Conservation (phyloP, 2,113 vertebrate genomes). For the Gavia stellata region DNA sequence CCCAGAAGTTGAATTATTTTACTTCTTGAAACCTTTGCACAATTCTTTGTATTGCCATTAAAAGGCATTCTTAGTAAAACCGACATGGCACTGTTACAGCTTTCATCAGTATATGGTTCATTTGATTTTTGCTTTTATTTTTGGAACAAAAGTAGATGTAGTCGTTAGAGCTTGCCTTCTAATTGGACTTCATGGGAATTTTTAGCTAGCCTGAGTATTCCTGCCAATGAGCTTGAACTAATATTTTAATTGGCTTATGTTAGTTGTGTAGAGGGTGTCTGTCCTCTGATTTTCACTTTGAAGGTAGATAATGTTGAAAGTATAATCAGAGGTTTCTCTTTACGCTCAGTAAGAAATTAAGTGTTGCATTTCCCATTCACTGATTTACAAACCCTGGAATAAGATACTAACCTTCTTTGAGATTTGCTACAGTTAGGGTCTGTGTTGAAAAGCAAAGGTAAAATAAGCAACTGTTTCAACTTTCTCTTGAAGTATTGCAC, state of each 20-base stretch:
- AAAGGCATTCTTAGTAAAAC: not conserved
- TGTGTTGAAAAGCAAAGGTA: not conserved
- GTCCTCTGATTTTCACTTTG: not conserved
- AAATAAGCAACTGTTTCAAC: not conserved
- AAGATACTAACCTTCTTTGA: not conserved
- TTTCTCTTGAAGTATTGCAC: not conserved
- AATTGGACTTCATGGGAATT: not conserved
- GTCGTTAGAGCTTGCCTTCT: constrained; percentile 12
- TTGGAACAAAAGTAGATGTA: constrained; percentile 63
- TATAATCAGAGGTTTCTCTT: not conserved
- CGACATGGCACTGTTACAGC: not conserved
- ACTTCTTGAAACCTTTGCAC: not conserved
- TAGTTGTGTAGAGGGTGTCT: not conserved
- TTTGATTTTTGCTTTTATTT: constrained; percentile 38
- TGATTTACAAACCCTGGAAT: not conserved
- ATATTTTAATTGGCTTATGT: constrained; percentile 48
- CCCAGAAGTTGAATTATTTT: not conserved
- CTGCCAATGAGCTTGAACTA: constrained; percentile 39
- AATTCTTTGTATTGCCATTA: not conserved
- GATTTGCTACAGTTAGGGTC: not conserved
- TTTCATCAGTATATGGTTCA: constrained; percentile 9
- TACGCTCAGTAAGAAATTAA: not conserved
- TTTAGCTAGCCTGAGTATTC: not conserved
- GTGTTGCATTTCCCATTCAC: not conserved
- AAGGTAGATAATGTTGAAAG: constrained; percentile 13